Base-by-base conservation (phyloP, 2,113 vertebrate genomes). In the Halcyon senegalensis region DNA sequence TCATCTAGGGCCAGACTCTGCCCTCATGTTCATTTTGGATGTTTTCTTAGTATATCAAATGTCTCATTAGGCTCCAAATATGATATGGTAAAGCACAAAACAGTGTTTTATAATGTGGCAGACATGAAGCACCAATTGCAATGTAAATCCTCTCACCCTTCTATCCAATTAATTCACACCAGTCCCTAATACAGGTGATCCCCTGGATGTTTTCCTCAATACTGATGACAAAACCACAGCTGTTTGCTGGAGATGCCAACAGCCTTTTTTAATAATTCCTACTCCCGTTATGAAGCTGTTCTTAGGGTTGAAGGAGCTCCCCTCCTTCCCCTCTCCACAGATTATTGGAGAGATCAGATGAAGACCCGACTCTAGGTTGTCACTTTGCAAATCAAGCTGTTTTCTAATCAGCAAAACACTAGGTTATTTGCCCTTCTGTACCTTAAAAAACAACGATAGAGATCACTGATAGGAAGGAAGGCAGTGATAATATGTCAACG, bases 21-120 rank as follows among this genome's bases (percentile, higher is more conserved):
- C 50, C 70, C 87, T 70, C 46, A 5, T 3, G 2, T 30, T 50
- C 46, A 16, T 24, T 74, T 55, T 30, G 39, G 64, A 4, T 53
- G 21, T 27, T 58, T 76, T 62, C 43, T 82, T 18, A 30, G 30
- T 9, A 6, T 20, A 23, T 30, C 55, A 56, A 28, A 21, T 6
- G 30, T 33, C 51, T 80, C 0, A 0, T 70, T 15, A 39, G 64
- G 41, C 73, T 67, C 33, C 43, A 23, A 3, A 51, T 11, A 43
- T 0, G 1, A 21, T 4, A 3, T 1, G 17, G 35, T 12, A 28
- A 75, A 70, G 35, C 80, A 68, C 1, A 3, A 27, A 67, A 46
- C 23, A 19, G 0, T 25, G 5, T 48, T 77, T 44, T 39, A 12
- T 10, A 5, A 46, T 0, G 0, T 28, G 51, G 51, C 72, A 83